Percentiles rank a stretch among this genome's conserved stretches.
phyloP scores from a whole-genome alignment of 1,140 invertebrate genomes.

The Drosophila equinoxialis region DNA sequence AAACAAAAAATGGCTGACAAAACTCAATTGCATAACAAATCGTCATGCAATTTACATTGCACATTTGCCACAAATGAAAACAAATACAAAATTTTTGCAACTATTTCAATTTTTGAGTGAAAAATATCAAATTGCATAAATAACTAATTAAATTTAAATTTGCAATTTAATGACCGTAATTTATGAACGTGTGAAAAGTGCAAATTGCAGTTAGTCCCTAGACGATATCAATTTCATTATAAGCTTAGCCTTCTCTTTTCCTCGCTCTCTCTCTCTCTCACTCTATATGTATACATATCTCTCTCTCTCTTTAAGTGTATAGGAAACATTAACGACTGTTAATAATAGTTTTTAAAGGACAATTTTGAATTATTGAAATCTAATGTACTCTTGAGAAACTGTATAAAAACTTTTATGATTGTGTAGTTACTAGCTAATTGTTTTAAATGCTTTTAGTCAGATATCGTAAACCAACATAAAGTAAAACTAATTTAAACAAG shows the following conservation, averaged over 20 bases:
- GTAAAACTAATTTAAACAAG: too few relatives aligned
- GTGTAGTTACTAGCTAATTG: too few relatives aligned
- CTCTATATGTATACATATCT: too few relatives aligned
- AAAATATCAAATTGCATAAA: conserved; percentile 79
- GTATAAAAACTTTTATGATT: too few relatives aligned
- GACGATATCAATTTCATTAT: not conserved
- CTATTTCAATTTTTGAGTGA: conserved; percentile 29
- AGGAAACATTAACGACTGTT: too few relatives aligned
- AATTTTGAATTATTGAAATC: not conserved
- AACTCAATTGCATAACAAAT: conserved; percentile 69
- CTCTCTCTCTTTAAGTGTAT: too few relatives aligned
- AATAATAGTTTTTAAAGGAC: not conserved
- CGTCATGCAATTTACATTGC: conserved; percentile 74
- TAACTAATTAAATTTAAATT: conserved; percentile 79
- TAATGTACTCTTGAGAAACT: too few relatives aligned
- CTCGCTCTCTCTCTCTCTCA: too few relatives aligned
- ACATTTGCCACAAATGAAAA: conserved; percentile 62
- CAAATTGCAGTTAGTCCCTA: conserved; percentile 50
- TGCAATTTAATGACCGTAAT: conserved; percentile 73
- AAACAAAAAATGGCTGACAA: conserved; percentile 25
- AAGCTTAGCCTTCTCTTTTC: not conserved
- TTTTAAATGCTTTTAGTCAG: too few relatives aligned
- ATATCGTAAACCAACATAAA: too few relatives aligned
- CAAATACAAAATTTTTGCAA: conserved; percentile 57
- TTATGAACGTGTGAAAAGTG: conserved; percentile 71